phyloP scores from a whole-genome alignment of 2,113 vertebrate genomes.

The Laticauda colubrina region DNA sequence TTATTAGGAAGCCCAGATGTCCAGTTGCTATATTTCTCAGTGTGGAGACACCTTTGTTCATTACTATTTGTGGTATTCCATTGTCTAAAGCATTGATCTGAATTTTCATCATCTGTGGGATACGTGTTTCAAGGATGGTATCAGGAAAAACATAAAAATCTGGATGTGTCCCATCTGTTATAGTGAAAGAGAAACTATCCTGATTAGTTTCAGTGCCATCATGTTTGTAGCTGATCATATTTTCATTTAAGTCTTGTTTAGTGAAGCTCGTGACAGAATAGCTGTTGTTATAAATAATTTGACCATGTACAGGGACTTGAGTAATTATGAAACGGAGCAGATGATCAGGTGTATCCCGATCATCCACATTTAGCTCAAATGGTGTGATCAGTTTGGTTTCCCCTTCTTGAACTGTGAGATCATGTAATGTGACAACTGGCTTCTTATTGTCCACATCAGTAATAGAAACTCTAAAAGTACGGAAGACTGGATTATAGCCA shows the following conservation, averaged over 20 bases:
- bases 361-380: constrained; percentile 66
- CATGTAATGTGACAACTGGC: constrained; percentile 60
- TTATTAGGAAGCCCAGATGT: constrained; percentile 64
- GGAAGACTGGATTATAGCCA: constrained; percentile 54
- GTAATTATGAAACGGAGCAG: constrained; percentile 61
- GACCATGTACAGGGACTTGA: constrained; percentile 61
- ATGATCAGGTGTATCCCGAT: constrained; percentile 60
- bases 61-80: constrained; percentile 54
- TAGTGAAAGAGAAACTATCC: constrained; percentile 68
- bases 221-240: constrained; percentile 64
- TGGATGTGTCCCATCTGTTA: constrained; percentile 63
- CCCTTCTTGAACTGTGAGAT: constrained; percentile 56
- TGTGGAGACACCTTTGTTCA: constrained; percentile 57
- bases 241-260: constrained; percentile 66
- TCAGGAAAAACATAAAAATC: constrained; percentile 65
- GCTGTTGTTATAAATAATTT: constrained; percentile 62
- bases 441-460: constrained; percentile 65
- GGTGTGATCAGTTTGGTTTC: constrained; percentile 61
- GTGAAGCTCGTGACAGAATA: constrained; percentile 60
- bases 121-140: constrained; percentile 49
- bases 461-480: constrained; percentile 62
- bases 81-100: constrained; percentile 54
- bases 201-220: constrained; percentile 58
- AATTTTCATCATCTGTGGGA: constrained; percentile 64
- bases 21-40: constrained; percentile 53